Evolutionary conservation across 1,140 invertebrate genomes (phyloP), one percentile per base, ranked within the genome.

Genomic region (Drosophila ficusphila): DNA sequence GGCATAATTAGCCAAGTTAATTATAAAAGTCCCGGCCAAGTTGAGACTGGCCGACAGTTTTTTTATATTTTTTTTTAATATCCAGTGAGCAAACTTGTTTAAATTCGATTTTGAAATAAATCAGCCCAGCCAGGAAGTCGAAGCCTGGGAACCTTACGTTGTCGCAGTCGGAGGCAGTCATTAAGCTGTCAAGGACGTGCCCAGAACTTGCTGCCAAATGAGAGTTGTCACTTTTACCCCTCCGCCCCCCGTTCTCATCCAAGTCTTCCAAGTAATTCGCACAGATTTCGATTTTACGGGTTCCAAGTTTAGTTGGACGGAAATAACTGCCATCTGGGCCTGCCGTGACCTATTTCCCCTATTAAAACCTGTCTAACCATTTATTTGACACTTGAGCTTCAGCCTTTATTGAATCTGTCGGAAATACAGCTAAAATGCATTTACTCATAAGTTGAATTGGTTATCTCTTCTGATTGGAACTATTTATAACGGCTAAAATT

Each of bases 1-100:
- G 57, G 42, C 82, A 69, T 86, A 86, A 85, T 85, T 86, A 85
- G 67, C 81, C 81, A 73, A 85, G 76, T 73, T 85, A 85, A 85
- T 85, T 85, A 86, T 75, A 65, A 73, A 86, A 73, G 58, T 74
- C 79, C 81, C 48, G 39, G 47, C 57, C 52, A 47, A 57, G 54
- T 31, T 42, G 39, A 64, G 60, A 68, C 41, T 42, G n/a, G 23
- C 2, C 38, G 38, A 19, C 67, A 53, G 33, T 52, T 67, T 72
- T 61, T 71, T 38, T 38, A 6, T 12, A 6, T 14, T 6, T 38
- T 38, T 14, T 12, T 14, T 14, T 6, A 12, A 7, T 18, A 9
- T 18, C 14, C 16, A 33, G 36, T 56, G 36, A 18, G 12, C 23
- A 79, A 85, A 81, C 72, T 76, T 76, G 81, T 83, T 83, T 83